A percentile compares a stretch with the other conserved stretches of the same genome.
phyloP scores from a whole-genome alignment of 2,888 invertebrate genomes.

The Lysandra coridon region DNA sequence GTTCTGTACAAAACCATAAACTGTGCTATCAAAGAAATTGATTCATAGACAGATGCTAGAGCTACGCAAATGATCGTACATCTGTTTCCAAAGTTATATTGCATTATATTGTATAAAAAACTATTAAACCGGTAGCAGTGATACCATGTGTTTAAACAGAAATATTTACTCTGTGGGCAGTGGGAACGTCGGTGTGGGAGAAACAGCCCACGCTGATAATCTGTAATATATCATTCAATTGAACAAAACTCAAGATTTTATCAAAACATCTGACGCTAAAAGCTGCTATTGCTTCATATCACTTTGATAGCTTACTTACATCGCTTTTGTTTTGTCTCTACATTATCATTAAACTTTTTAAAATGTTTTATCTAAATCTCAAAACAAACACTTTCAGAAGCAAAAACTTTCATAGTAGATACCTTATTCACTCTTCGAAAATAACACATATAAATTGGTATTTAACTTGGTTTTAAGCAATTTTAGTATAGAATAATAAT shows the following conservation, averaged over 20 bases:
- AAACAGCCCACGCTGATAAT: slow-evolving; percentile 42
- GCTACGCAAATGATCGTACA: not conserved
- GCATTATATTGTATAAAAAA: slow-evolving; percentile 9
- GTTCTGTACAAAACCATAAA: no score
- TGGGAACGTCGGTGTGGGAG: slow-evolving; percentile 45
- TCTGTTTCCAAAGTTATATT: not conserved
- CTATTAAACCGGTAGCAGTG: slow-evolving; percentile 24
- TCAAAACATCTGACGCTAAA: not conserved
- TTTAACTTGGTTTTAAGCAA: no score
- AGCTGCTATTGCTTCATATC: not conserved
- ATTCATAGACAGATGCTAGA: no score
- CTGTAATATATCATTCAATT: slow-evolving; percentile 40
- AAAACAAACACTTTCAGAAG: no score
- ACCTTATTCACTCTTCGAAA: no score
- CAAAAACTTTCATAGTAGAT: no score
- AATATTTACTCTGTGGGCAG: slow-evolving; percentile 41
- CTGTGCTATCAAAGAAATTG: no score
- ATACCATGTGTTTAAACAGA: slow-evolving; percentile 27
- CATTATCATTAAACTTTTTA: not conserved
- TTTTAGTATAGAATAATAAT: no score
- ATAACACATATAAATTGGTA: no score
- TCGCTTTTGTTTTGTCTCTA: not conserved
- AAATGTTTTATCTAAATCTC: no score
- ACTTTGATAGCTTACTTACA: not conserved
- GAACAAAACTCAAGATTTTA: slow-evolving; percentile 21